Evolutionary conservation across 2,888 invertebrate species (phyloP).

Genomic region (Ganaspis brasiliensis): DNA sequence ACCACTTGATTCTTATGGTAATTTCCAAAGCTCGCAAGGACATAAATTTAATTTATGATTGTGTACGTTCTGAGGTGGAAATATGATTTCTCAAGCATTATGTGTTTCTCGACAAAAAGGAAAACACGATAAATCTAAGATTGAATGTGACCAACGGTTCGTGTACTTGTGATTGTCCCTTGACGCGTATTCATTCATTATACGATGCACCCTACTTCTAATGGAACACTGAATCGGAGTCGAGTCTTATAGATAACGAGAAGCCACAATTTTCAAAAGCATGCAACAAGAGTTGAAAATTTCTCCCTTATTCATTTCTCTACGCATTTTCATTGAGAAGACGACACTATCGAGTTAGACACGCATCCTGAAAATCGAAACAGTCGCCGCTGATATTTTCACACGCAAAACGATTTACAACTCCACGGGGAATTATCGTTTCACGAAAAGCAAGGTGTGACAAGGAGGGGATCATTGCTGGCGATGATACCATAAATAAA

Average conservation of each 20-base stretch:
- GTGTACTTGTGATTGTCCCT: slow-evolving; percentile 19
- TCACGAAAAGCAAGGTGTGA: slow-evolving; percentile 36
- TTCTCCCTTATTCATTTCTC: neutral
- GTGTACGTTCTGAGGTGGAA: neutral
- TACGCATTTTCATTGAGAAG: slow-evolving; percentile 2
- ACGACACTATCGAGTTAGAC: slow-evolving; percentile 20
- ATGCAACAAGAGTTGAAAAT: neutral
- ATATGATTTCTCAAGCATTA: slow-evolving; percentile 27
- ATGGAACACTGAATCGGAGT: slow-evolving; percentile 15
- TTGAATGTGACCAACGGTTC: slow-evolving; percentile 31
- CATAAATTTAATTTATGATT: neutral
- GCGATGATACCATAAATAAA: slow-evolving; percentile 38
- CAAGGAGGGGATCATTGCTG: slow-evolving; percentile 25
- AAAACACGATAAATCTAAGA: slow-evolving; percentile 40
- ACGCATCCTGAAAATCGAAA: slow-evolving; percentile 21
- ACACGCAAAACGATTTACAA: slow-evolving; percentile 44
- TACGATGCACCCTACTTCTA: slow-evolving; percentile 17
- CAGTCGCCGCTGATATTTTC: slow-evolving; percentile 40
- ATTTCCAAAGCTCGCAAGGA: neutral
- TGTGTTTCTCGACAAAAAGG: neutral
- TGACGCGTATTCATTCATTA: slow-evolving; percentile 35
- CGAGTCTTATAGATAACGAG: neutral
- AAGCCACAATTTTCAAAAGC: neutral
- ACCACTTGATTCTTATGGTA: neutral
- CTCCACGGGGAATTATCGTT: slow-evolving; percentile 39